Percentiles rank a stretch among this genome's conserved stretches.
Evolutionary conservation across 2,888 invertebrate species (phyloP).

Genomic region (Melitaea athalia): DNA sequence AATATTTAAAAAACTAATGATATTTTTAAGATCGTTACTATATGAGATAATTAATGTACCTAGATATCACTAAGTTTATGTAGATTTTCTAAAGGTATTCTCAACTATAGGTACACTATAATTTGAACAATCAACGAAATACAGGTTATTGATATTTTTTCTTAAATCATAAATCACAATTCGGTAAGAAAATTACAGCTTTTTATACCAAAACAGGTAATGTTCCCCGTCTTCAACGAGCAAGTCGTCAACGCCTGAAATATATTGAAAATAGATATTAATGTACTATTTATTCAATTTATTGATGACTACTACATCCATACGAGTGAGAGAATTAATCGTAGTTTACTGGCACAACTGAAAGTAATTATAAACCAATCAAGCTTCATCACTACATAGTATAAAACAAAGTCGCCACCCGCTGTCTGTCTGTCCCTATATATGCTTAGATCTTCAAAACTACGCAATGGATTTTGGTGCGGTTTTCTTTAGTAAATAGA

Average conservation of each 20-base stretch:
- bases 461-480: too few species aligned
- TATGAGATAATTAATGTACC: background rate
- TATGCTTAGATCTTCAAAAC: too few species aligned
- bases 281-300: too few species aligned
- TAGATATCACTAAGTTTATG: background rate
- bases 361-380: too few species aligned
- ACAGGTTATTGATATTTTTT: background rate
- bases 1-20: constrained; percentile 8
- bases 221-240: constrained; percentile 94
- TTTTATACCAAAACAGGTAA: constrained; percentile 96
- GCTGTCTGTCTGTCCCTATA: too few species aligned
- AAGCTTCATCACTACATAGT: too few species aligned
- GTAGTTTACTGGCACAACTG: too few species aligned
- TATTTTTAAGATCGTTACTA: constrained; percentile 2
- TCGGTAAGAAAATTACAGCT: constrained; percentile 83
- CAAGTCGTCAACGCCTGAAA: constrained; percentile 92
- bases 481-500: too few species aligned
- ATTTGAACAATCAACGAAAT: background rate
- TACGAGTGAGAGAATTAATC: too few species aligned
- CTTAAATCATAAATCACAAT: constrained; percentile 15
- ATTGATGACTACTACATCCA: too few species aligned
- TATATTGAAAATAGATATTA: constrained; percentile 16
- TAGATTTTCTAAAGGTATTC: background rate
- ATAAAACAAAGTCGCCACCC: too few species aligned
- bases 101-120: constrained; percentile 7